These are phyloP conservation scores for Eumacrocentrus americanus DNA, from an alignment of 2,888 invertebrate species.

Conservation along the genomic window DNA sequence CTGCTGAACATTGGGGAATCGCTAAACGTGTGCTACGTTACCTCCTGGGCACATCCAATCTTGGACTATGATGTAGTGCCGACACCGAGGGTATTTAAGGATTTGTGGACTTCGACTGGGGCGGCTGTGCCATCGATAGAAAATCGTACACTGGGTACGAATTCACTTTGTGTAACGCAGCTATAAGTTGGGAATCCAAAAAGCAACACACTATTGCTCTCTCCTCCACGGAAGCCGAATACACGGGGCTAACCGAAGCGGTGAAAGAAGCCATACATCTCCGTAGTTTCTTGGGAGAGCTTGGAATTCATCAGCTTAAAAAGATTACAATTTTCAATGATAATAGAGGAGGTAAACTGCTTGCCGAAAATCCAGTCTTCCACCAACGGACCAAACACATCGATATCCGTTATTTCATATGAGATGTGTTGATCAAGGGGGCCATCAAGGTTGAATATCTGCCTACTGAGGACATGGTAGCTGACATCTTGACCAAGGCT, in stretches of 20 bases:
- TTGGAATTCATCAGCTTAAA: background rate
- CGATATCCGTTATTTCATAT: too few species aligned
- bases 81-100: too few species aligned
- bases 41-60: slow-evolving; percentile 19
- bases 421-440: too few species aligned
- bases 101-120: too few species aligned
- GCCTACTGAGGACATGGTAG: slow-evolving; percentile 15
- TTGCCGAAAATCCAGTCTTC: too few species aligned
- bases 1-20: slow-evolving; percentile 23
- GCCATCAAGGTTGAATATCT: too few species aligned
- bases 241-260: slow-evolving; percentile 12
- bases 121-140: slow-evolving; percentile 13
- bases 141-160: slow-evolving; percentile 27
- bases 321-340: too few species aligned
- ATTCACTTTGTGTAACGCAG: slow-evolving; percentile 13
- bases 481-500: slow-evolving; percentile 42
- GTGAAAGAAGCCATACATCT: slow-evolving; percentile 20
- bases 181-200: slow-evolving; percentile 21
- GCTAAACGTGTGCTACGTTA: slow-evolving; percentile 28
- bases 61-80: slow-evolving; percentile 18
- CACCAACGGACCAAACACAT: too few species aligned
- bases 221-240: slow-evolving; percentile 9
- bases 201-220: slow-evolving; percentile 24
- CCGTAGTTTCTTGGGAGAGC: slow-evolving; percentile 9
- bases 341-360: too few species aligned